Evolutionary conservation across 2,797 vertebrate genomes (phyloP).

Genomic region (Acrossocheilus wenchowensis): DNA sequence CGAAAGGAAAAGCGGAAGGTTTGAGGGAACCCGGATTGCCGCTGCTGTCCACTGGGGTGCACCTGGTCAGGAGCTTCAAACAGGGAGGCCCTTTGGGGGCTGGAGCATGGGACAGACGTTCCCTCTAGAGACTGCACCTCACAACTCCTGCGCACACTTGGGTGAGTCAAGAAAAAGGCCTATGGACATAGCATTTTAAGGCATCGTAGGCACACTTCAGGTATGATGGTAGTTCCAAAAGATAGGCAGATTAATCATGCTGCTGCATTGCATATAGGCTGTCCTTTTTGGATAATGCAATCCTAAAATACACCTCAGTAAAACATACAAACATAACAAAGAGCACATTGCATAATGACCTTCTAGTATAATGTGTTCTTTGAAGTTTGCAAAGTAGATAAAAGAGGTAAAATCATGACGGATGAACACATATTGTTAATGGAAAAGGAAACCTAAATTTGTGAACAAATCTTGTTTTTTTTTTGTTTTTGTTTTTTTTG

Average conservation of each 20-base stretch:
- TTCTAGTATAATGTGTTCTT: too few species aligned
- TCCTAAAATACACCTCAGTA: neutral
- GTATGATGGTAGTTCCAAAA: neutral
- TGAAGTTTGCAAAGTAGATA: too few species aligned
- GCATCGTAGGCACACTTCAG: neutral
- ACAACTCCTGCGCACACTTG: constrained; percentile 66
- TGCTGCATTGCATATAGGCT: neutral
- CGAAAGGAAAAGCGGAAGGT: constrained; percentile 29
- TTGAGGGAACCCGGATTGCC: constrained; percentile 59
- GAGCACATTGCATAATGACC: too few species aligned
- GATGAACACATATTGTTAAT: neutral
- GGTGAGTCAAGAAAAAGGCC: constrained; percentile 72
- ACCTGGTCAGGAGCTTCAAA: constrained; percentile 61
- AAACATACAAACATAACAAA: neutral
- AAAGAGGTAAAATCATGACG: too few species aligned
- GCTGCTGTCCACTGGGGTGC: constrained; percentile 46
- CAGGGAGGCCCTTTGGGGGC: constrained; percentile 73
- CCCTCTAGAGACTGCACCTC: constrained; percentile 73
- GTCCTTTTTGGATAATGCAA: neutral
- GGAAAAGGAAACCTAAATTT: neutral
- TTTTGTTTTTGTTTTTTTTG: too few species aligned
- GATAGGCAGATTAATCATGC: neutral
- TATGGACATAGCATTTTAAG: neutral
- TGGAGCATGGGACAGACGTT: constrained; percentile 84
- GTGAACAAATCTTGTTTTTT: too few species aligned